Percentiles rank a stretch among this genome's conserved stretches.
Evolutionary conservation across 2,113 vertebrate genomes (phyloP).

Genomic region (Mola mola): DNA sequence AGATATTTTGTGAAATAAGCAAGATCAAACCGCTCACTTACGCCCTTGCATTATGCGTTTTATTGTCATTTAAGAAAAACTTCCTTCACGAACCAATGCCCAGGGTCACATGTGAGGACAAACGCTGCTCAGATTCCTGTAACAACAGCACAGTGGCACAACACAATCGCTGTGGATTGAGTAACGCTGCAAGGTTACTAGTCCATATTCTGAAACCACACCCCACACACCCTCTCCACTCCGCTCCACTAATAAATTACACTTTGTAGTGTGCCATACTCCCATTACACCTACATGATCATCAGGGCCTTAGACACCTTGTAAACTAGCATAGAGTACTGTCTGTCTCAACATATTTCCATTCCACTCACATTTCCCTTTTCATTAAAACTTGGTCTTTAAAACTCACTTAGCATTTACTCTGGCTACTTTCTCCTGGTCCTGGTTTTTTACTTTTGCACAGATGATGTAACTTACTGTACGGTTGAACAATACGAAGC

Average conservation of each 20-base stretch:
- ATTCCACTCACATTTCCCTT: too few species aligned
- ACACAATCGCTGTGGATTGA: conserved; percentile 71
- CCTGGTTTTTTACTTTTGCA: too few species aligned
- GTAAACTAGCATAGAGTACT: too few species aligned
- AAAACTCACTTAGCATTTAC: too few species aligned
- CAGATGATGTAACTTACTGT: too few species aligned
- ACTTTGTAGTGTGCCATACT: conserved; percentile 33
- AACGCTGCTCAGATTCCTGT: conserved; percentile 55
- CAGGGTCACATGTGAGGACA: conserved; percentile 45
- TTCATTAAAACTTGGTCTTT: too few species aligned
- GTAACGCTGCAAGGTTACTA: conserved; percentile 72
- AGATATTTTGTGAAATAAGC: conserved; percentile 64
- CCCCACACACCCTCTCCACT: conserved; percentile 45
- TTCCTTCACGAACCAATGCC: conserved; percentile 67
- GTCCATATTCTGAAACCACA: conserved; percentile 70
- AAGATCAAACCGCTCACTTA: conserved; percentile 74
- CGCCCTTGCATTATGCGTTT: conserved; percentile 69
- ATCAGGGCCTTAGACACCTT: too few species aligned
- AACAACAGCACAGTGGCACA: conserved; percentile 47
- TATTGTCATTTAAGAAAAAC: conserved; percentile 79
- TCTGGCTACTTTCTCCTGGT: too few species aligned
- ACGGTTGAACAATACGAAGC: too few species aligned
- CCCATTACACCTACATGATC: conserved; percentile 49
- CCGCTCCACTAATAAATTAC: conserved; percentile 41
- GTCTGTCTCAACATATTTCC: too few species aligned